Evolutionary conservation across 2,888 invertebrate genomes (phyloP).

Genomic region (Dicyrtoma fusca): DNA sequence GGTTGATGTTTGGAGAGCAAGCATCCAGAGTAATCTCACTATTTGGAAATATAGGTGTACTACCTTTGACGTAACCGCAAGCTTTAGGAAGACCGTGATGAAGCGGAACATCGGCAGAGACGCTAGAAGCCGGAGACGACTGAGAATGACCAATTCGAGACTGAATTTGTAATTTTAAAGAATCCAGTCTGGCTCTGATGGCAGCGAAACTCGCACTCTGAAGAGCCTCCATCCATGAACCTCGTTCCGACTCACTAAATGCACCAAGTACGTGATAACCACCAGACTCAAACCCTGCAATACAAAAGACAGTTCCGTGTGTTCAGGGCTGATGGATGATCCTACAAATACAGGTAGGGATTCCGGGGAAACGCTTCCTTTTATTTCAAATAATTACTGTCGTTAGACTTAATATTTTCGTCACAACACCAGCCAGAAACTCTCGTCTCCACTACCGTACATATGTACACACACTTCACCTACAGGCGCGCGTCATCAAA

Average conservation of each 20-base stretch:
- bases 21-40: neutral
- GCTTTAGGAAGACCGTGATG: conserved; percentile 38
- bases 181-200: conserved; percentile 72
- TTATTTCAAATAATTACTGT: too few relatives aligned
- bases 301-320: conserved; percentile 27
- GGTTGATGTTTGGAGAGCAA: neutral
- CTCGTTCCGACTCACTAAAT: conserved; percentile 76
- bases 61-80: conserved; percentile 55
- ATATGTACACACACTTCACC: neutral
- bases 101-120: conserved; percentile 16
- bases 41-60: neutral
- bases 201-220: conserved; percentile 82
- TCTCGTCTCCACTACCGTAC: neutral
- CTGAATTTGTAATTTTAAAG: conserved; percentile 59
- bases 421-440: too few relatives aligned
- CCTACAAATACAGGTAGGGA: neutral
- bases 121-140: conserved; percentile 16
- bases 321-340: neutral
- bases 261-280: conserved; percentile 82
- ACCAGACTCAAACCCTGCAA: conserved; percentile 62
- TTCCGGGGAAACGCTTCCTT: too few relatives aligned
- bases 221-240: conserved; percentile 83
- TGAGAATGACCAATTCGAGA: conserved; percentile 24
- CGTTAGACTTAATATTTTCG: too few relatives aligned
- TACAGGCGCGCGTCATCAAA: too few relatives aligned